phyloP scores from a whole-genome alignment of 2,113 vertebrate species.

The Prunella fulvescens region DNA sequence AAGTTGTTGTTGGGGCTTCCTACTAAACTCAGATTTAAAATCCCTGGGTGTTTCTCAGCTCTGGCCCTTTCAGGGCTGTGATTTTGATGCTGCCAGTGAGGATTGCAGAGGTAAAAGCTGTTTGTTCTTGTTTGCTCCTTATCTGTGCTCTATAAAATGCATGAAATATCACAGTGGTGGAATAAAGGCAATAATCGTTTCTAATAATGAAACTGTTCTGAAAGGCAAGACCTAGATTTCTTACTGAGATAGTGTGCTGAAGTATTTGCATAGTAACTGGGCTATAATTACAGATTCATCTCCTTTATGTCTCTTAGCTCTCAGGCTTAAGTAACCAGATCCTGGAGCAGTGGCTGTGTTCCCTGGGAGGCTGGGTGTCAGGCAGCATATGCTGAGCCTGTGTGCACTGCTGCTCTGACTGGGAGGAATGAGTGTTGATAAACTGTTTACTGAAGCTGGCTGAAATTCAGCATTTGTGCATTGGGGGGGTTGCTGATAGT shows the following conservation, averaged over 20 bases:
- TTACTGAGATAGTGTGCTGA: conserved; percentile 12
- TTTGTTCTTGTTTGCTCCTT: conserved; percentile 61
- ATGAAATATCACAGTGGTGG: conserved; percentile 34
- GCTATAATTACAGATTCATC: conserved; percentile 58
- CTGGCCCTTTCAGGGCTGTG: background rate
- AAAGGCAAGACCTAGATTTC: conserved; percentile 54
- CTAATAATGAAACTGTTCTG: conserved; percentile 56
- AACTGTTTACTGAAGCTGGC: conserved; percentile 42
- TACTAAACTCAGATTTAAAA: background rate
- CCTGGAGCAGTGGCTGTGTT: background rate
- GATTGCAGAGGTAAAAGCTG: conserved; percentile 43
- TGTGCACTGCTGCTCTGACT: conserved; percentile 28
- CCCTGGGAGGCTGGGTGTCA: conserved; percentile 19
- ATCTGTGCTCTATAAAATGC: conserved; percentile 36
- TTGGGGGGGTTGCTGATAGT: background rate
- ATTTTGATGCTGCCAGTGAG: conserved; percentile 31
- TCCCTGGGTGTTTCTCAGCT: background rate
- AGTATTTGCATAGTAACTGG: conserved; percentile 47
- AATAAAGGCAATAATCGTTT: conserved; percentile 52
- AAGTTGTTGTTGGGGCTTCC: background rate
- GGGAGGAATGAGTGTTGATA: conserved; percentile 58
- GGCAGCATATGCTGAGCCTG: conserved; percentile 27
- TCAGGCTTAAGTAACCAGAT: conserved; percentile 24
- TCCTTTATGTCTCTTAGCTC: conserved; percentile 33
- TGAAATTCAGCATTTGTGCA: conserved; percentile 24